Base-by-base conservation (phyloP, 2,113 vertebrate species). In the Rhea pennata region DNA sequence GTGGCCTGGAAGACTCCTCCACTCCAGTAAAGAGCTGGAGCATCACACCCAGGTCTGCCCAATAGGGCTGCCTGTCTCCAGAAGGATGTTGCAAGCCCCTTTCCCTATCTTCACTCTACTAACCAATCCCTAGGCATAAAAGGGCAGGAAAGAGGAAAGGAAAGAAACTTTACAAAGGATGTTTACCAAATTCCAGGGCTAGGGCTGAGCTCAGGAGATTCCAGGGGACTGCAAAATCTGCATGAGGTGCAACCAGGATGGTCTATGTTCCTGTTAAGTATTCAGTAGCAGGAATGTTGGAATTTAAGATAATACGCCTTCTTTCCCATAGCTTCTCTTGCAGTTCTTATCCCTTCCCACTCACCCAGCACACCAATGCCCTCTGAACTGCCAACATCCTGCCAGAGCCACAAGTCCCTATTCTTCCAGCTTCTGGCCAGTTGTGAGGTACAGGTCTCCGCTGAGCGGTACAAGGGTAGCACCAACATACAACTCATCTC, bases 371-470 rank as follows among this genome's bases (percentile, higher is more conserved):
- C 5, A 42, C n/a, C 92, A 80, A 96, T 86, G 88, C 77, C 80
- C 72, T 51, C 94, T 95, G 88, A 94, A 93, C 44, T 39, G 87
- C 50, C 64, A 92, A 65, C 61, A 91, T 39, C 70, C 92, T 58
- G 36, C 88, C 59, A 92, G 94, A 96, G 83, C 78, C 94, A 70
- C 66, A 88, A 8, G 7, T 58, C 76, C 66, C 93, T 88, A 86
- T 81, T 96, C 90, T 95, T 96, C 92, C 95, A 97, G 92, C 93
- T 98, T 96, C 97, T 93, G 96, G 98, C 94, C 96, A 98, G 96
- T 91, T 97, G 95, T 98, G 98, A 98, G 98, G 97, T 98, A 97
- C 96, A 84, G 56, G 97, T 97, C 97, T 98, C 96, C 97, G 97
- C 95, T 97, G 97, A 95, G 98, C 90, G 96, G 98, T 97, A 97